phyloP scores from a whole-genome alignment of 2,113 vertebrate genomes.

The Microtus richardsoni region DNA sequence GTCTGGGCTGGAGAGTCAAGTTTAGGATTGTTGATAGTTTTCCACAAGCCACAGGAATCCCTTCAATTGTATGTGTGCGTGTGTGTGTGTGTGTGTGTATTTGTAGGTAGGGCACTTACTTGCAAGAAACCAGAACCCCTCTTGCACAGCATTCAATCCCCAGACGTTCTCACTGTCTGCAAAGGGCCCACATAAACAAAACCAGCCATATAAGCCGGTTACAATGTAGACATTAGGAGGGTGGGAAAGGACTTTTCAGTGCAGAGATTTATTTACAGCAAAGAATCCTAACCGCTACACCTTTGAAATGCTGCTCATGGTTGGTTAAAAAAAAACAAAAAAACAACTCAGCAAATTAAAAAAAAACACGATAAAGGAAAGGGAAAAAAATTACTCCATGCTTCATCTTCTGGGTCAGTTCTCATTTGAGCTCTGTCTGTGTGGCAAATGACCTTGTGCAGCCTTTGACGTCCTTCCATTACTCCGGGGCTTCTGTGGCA shows the following conservation, averaged over 20 bases:
- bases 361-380: background rate
- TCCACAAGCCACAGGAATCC: background rate
- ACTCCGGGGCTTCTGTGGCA: background rate
- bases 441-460: background rate
- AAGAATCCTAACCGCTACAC: background rate
- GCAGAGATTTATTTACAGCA: background rate
- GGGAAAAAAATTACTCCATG: background rate
- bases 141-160: background rate
- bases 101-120: background rate
- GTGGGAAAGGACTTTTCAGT: background rate
- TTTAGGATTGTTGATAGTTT: constrained; percentile 17
- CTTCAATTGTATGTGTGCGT: background rate
- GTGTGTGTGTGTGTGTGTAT: background rate
- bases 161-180: background rate
- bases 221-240: background rate
- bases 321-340: background rate
- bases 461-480: constrained; percentile 7
- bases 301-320: background rate
- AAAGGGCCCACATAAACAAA: background rate
- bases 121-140: background rate
- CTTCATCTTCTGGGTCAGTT: background rate
- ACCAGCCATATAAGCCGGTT: background rate
- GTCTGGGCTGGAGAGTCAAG: constrained; percentile 12
- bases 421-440: background rate
- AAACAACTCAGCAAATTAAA: background rate